These are phyloP conservation scores for Drosophila atripex DNA, from an alignment of 2,888 invertebrate species.

Conservation along the genomic window DNA sequence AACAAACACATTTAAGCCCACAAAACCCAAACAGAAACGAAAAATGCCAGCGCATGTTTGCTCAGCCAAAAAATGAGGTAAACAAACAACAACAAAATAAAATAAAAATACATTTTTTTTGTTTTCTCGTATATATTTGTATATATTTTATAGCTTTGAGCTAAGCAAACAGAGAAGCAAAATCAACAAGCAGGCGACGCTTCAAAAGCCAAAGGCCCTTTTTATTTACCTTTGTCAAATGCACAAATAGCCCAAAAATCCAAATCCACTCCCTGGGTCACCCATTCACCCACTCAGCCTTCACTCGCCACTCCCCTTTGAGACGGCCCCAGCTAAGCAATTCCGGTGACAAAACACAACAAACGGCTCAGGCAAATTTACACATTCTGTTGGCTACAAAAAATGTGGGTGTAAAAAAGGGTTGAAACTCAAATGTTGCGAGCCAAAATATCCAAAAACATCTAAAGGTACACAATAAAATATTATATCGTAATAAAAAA, in stretches of 20 bases:
- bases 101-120: conserved; percentile 29
- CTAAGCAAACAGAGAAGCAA: conserved; percentile 46
- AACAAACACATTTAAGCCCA: conserved; percentile 29
- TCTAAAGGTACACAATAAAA: conserved; percentile 76
- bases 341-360: conserved; percentile 57
- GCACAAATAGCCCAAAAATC: conserved; percentile 75
- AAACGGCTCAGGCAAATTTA: conserved; percentile 74
- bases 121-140: conserved; percentile 25
- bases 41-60: conserved; percentile 36
- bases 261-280: conserved; percentile 44
- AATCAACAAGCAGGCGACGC: conserved; percentile 65
- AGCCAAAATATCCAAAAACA: conserved; percentile 71
- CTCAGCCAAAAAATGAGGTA: conserved; percentile 29
- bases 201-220: conserved; percentile 71
- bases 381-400: conserved; percentile 66
- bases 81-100: conserved; percentile 30
- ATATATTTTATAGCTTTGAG: conserved; percentile 61
- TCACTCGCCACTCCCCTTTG: neutral
- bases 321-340: conserved; percentile 32
- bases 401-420: conserved; percentile 48
- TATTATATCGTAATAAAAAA: conserved; percentile 78
- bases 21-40: conserved; percentile 42
- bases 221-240: conserved; percentile 80
- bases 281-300: conserved; percentile 5
- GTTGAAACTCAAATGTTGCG: conserved; percentile 47